phyloP scores from a whole-genome alignment of 2,113 vertebrate genomes.

The Amphilophus citrinellus region DNA sequence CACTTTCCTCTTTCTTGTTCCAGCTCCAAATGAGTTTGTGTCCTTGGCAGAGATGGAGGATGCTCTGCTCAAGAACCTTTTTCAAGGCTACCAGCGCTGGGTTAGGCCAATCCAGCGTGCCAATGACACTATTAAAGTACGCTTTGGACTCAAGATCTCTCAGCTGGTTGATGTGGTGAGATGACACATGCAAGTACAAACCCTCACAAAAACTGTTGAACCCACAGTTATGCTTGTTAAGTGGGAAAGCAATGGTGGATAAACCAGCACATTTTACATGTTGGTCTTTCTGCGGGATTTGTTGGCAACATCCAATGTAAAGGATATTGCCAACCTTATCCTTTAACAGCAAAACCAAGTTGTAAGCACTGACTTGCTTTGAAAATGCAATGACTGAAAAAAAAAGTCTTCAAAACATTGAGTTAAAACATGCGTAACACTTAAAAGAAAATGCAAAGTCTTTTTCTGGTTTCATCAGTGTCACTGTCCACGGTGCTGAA shows the following conservation, averaged over 20 bases:
- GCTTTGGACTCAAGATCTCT: constrained; percentile 96
- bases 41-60: constrained; percentile 92
- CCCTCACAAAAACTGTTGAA: no score
- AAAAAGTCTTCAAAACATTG: background rate
- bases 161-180: constrained; percentile 98
- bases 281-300: background rate
- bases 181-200: background rate
- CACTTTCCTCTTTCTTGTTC: background rate
- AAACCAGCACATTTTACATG: background rate
- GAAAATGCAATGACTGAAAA: background rate
- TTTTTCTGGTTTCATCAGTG: constrained; percentile 54
- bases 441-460: background rate
- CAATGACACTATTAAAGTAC: constrained; percentile 91
- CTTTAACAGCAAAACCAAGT: background rate
- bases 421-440: background rate
- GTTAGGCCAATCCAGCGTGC: constrained; percentile 90
- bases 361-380: background rate
- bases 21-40: constrained; percentile 79
- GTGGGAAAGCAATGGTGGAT: background rate
- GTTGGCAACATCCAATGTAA: background rate
- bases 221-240: no score
- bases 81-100: constrained; percentile 96
- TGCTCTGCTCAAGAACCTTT: constrained; percentile 87
- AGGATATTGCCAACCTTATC: background rate
- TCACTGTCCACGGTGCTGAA: constrained; percentile 44